phyloP scores from a whole-genome alignment of 2,797 vertebrate species.

The Phrynocephalus forsythii region DNA sequence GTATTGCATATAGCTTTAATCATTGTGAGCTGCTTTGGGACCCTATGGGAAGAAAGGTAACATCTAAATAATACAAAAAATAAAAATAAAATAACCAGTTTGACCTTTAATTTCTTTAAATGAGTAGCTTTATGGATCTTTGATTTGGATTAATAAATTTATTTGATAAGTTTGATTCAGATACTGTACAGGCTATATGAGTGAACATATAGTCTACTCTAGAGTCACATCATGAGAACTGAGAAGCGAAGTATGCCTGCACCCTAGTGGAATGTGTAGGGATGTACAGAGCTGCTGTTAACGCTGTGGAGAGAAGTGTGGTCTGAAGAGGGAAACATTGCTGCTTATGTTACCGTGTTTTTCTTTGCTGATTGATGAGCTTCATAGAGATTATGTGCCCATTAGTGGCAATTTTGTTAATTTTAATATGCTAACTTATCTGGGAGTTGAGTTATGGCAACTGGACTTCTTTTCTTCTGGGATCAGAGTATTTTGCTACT shows the following conservation, averaged over 20 bases:
- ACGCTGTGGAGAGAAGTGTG: neutral
- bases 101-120: neutral
- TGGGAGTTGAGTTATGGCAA: too few species aligned
- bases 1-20: too few species aligned
- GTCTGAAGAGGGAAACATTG: neutral
- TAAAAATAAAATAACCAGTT: neutral
- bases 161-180: neutral
- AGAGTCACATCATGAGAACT: neutral
- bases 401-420: neutral
- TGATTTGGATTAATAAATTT: neutral
- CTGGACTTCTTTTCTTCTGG: too few species aligned
- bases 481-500: too few species aligned
- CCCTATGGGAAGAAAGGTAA: neutral
- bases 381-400: neutral
- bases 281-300: neutral
- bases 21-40: neutral
- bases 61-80: neutral
- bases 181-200: neutral
- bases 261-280: neutral
- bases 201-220: neutral
- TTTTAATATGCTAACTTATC: neutral
- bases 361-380: neutral
- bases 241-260: neutral
- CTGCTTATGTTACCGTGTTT: neutral
- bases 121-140: neutral